Percentiles rank a stretch among this genome's conserved stretches.
Conservation (phyloP, 2,113 vertebrate species). For the Pluvianellus socialis region DNA sequence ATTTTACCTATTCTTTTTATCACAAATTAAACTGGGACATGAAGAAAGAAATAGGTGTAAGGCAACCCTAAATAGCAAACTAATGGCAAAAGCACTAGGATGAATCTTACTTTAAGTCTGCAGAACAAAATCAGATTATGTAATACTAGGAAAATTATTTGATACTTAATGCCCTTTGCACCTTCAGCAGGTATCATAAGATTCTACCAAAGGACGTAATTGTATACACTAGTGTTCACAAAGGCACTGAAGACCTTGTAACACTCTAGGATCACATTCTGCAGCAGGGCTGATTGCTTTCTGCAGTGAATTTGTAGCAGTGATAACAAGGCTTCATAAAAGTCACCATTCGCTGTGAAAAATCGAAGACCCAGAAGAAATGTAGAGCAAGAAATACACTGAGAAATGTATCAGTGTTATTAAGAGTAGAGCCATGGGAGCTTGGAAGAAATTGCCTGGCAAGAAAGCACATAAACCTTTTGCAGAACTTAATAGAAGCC, state of each 20-base stretch:
- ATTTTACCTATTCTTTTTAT: neutral
- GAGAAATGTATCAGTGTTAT: conserved; percentile 21
- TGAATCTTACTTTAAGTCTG: neutral
- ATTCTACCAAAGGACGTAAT: neutral
- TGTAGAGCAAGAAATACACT: neutral
- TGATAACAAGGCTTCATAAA: conserved; percentile 2
- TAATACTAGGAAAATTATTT: neutral
- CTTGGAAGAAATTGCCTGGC: neutral
- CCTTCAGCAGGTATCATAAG: neutral
- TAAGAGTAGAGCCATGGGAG: conserved; percentile 10
- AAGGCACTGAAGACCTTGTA: neutral
- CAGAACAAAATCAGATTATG: neutral
- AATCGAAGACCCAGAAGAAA: conserved; percentile 5
- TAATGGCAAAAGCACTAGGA: neutral
- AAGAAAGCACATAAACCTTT: conserved; percentile 23
- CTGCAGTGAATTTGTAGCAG: neutral
- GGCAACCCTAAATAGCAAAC: neutral
- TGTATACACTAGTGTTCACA: neutral
- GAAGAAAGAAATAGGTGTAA: neutral
- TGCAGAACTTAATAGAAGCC: conserved; percentile 14
- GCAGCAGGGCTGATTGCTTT: neutral
- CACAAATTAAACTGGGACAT: neutral
- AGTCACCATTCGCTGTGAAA: neutral
- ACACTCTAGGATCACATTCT: neutral
- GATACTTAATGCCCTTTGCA: neutral